Base-by-base conservation (phyloP, 2,113 vertebrate genomes). In the Pogona vitticeps region DNA sequence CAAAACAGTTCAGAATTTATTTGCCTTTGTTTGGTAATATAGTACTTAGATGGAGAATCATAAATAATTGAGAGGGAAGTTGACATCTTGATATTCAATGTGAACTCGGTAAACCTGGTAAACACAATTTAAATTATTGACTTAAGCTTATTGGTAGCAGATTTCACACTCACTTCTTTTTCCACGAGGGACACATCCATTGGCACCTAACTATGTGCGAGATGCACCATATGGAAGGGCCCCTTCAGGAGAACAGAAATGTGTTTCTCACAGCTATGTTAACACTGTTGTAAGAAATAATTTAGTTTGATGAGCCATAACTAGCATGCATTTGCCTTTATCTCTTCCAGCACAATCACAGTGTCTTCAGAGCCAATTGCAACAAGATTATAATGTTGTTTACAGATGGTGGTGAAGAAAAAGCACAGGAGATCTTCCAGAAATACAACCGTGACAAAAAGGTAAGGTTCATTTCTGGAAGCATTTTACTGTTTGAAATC, bases 321-420 rank as follows among this genome's bases (percentile, higher is more conserved):
- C 85, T 76, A 6, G 4, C 61, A 65, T 61, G 6, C 23, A 1
- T 9, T 79, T 88, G 17, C 91, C 83, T 91, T 6, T 93, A 0
- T 94, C 86, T 93, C 89, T 87, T 94, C 80, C 92, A 99, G 99
- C 96, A 96, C 61, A 99, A 98, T 84, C 97, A 96, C 52, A 99
- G 98, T 87, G 97, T 98, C 85, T 98, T 97, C 92, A 96, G 99
- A 96, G 99, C 98, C 83, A 98, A 99, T 95, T 99, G 99, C 96
- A 99, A 99, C 95, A 99, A 99, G 95, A 99, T 99, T 90, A 99
- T 99, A 86, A 99, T 99, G 99, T 93, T 99, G 89, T 99, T 99
- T 91, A 99, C 99, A 59, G 99, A 99, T 72, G 99, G 98, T 89
- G 99, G 99, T 90, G 99, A 99, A 94, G 99, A 99, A 93, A 95